Evolutionary conservation across 35 echinoderm and acorn worm species (phyloP).

Genomic region (Apostichopus japonicus): DNA sequence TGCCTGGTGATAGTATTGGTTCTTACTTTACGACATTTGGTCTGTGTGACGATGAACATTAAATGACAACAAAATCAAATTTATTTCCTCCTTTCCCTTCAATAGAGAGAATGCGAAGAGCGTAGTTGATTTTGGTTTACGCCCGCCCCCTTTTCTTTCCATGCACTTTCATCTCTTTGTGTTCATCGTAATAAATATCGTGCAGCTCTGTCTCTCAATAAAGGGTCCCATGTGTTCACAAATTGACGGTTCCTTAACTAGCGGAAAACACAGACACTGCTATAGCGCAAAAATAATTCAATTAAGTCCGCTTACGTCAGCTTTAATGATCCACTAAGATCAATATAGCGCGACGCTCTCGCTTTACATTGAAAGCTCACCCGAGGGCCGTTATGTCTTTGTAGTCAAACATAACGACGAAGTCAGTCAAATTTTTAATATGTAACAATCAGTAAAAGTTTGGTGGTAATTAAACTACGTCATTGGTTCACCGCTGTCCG

Average conservation of each 20-base stretch:
- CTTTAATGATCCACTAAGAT: slow-evolving; percentile 50
- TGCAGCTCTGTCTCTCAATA: background rate
- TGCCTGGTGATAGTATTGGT: background rate
- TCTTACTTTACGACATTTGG: slow-evolving; percentile 27
- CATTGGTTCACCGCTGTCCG: slow-evolving; percentile 3
- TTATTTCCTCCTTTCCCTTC: background rate
- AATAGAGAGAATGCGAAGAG: background rate
- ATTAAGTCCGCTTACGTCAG: slow-evolving; percentile 48
- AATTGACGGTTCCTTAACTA: slow-evolving; percentile 27
- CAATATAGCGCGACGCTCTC: slow-evolving; percentile 26
- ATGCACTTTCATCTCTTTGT: background rate
- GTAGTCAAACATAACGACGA: slow-evolving; percentile 5
- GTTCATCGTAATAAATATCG: background rate
- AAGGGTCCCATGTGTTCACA: slow-evolving; percentile 48
- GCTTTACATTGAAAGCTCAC: slow-evolving; percentile 47
- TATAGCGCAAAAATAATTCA: slow-evolving; percentile 37
- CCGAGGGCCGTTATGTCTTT: slow-evolving; percentile 27
- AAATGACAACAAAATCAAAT: slow-evolving; percentile 23
- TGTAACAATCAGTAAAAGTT: slow-evolving; percentile 23
- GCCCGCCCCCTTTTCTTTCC: background rate
- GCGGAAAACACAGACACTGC: background rate
- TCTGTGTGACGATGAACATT: background rate
- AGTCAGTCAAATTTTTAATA: slow-evolving; percentile 18
- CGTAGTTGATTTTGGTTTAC: background rate
- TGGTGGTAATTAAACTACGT: slow-evolving; percentile 36